Conservation (phyloP, 2,113 vertebrate species). For the Ceuthmochares aereus region DNA sequence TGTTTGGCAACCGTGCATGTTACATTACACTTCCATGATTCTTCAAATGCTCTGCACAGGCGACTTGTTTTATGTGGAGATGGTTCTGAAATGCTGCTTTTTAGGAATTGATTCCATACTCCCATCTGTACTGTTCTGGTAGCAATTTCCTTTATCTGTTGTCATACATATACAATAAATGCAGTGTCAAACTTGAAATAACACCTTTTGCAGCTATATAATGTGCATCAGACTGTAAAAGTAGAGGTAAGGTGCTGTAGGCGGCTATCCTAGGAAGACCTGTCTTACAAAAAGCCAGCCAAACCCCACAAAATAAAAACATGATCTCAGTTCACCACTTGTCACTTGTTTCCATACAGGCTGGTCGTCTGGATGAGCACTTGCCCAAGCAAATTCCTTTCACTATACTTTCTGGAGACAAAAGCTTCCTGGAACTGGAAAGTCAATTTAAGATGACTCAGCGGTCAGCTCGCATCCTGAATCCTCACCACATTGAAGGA, state of each 20-base stretch:
- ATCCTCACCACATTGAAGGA: conserved; percentile 82
- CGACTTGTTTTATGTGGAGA: neutral
- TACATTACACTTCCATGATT: neutral
- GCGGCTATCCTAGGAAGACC: neutral
- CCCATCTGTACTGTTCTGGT: neutral
- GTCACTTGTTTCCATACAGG: conserved; percentile 60
- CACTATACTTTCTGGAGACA: conserved; percentile 84
- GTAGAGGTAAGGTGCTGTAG: neutral
- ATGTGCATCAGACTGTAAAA: neutral
- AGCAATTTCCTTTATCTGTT: neutral
- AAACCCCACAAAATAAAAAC: neutral
- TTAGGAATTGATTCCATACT: neutral
- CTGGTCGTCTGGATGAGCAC: conserved; percentile 82
- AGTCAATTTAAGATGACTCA: conserved; percentile 83
- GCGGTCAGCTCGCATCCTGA: conserved; percentile 77
- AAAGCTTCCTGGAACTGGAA: conserved; percentile 84
- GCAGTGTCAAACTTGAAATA: neutral
- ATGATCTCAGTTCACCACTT: neutral
- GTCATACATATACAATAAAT: neutral
- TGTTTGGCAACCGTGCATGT: neutral
- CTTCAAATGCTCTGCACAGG: neutral
- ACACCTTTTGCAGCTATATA: neutral
- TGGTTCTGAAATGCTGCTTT: neutral
- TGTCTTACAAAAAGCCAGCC: neutral
- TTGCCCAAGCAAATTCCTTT: conserved; percentile 86